Conservation (phyloP, 2,888 invertebrate genomes). For the Caenorhabditis sinica region DNA sequence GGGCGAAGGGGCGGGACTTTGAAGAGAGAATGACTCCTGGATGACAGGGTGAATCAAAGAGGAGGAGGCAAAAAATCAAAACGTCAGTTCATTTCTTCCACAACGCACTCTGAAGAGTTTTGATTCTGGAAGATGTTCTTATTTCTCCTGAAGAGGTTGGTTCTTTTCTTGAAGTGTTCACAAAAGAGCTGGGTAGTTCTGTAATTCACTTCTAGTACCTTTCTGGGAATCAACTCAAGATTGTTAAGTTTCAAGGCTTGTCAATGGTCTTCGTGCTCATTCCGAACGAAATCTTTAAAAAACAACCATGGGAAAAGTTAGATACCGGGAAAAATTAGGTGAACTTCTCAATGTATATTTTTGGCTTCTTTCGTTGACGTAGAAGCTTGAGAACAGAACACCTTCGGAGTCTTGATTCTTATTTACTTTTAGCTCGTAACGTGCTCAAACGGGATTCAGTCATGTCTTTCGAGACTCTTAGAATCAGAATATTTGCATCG, state of each 20-base stretch:
- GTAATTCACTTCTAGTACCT: not conserved
- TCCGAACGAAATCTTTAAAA: not conserved
- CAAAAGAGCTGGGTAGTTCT: not conserved
- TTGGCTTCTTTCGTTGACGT: not conserved
- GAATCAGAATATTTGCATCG: not conserved
- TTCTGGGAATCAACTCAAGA: not conserved
- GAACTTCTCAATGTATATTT: not conserved
- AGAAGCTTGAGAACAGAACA: too few relatives aligned
- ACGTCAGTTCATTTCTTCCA: constrained; percentile 16
- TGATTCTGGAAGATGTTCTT: constrained; percentile 14
- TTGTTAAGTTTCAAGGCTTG: not conserved
- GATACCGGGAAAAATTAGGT: not conserved
- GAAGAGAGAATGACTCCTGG: not conserved
- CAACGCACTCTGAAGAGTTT: constrained; percentile 5
- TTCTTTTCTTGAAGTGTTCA: constrained; percentile 7
- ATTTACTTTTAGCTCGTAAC: too few relatives aligned
- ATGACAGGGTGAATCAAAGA: constrained; percentile 20
- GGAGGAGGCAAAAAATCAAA: constrained; percentile 7
- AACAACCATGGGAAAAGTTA: not conserved
- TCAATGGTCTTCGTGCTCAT: too few relatives aligned
- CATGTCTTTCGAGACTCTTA: too few relatives aligned
- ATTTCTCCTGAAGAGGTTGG: not conserved
- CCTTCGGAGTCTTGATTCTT: too few relatives aligned
- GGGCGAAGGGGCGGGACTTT: constrained; percentile 3
- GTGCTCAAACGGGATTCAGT: too few relatives aligned